phyloP scores from a whole-genome alignment of 2,113 vertebrate species.

The Falcunculus frontatus region DNA sequence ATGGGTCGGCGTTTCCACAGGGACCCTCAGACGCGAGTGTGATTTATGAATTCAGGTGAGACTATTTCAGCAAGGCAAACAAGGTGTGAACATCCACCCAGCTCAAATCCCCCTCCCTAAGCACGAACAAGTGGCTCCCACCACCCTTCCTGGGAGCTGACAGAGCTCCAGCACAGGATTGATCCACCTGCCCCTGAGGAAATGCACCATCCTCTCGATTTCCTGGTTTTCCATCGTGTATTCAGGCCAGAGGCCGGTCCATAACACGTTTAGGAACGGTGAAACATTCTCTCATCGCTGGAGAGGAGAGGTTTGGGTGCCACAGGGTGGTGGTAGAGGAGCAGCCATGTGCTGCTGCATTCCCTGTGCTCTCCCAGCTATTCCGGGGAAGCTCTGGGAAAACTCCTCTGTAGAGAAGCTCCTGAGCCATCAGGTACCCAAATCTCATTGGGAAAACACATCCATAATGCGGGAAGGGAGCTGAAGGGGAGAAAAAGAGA shows the following conservation, averaged over 20 bases:
- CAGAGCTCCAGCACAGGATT: background rate
- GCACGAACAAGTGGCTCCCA: accelerated
- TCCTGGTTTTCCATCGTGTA: accelerated
- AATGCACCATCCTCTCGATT: accelerated
- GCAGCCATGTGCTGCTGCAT: background rate
- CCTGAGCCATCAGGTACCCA: background rate
- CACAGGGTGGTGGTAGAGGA: constrained; percentile 43
- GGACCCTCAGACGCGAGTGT: accelerated
- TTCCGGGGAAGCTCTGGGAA: background rate
- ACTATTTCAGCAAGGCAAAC: background rate
- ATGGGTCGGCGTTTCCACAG: accelerated
- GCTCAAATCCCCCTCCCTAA: background rate
- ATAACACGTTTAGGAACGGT: accelerated
- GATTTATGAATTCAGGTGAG: background rate
- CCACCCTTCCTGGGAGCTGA: background rate
- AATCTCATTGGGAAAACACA: background rate
- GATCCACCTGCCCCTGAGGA: background rate
- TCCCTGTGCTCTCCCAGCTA: background rate
- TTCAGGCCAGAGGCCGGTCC: background rate
- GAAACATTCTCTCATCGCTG: accelerated
- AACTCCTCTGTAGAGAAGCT: background rate
- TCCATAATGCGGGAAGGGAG: background rate
- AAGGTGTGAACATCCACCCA: background rate
- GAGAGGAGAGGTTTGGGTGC: background rate
- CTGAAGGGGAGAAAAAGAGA: accelerated